These are phyloP conservation scores for Griposia aprilina DNA, from an alignment of 2,888 invertebrate genomes.

Conservation along the genomic window DNA sequence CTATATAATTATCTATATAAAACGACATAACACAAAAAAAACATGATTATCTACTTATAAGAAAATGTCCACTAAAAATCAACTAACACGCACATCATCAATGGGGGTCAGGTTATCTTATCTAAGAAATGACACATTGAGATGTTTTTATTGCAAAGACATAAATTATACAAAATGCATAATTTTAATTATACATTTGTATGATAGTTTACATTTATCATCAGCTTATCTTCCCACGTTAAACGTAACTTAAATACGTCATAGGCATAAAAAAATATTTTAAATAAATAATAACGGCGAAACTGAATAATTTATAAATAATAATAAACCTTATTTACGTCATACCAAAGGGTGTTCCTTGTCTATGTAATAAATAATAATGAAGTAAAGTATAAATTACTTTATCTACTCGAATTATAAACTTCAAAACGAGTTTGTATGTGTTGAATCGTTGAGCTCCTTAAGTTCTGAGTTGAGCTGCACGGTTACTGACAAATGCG, in stretches of 20 bases:
- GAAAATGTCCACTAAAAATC: background rate
- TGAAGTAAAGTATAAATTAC: slow-evolving; percentile 24
- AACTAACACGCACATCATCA: slow-evolving; percentile 6
- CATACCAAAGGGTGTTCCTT: background rate
- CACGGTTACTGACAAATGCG: too few relatives aligned
- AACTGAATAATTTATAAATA: background rate
- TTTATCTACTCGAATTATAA: too few relatives aligned
- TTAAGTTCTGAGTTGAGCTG: too few relatives aligned
- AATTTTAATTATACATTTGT: too few relatives aligned
- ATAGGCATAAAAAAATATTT: slow-evolving; percentile 8
- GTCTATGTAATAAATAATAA: slow-evolving; percentile 14
- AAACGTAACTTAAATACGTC: slow-evolving; percentile 10
- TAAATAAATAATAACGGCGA: background rate
- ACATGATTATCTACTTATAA: background rate
- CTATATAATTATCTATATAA: too few relatives aligned
- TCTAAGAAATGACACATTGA: slow-evolving; percentile 13
- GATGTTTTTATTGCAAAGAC: slow-evolving; percentile 38
- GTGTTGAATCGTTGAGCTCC: too few relatives aligned
- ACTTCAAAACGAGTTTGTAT: too few relatives aligned
- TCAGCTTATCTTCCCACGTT: slow-evolving; percentile 12
- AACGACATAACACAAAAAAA: too few relatives aligned
- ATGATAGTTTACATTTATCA: slow-evolving; percentile 13
- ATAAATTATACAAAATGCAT: slow-evolving; percentile 19
- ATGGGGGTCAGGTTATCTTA: slow-evolving; percentile 19
- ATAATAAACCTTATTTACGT: background rate